These are phyloP conservation scores for Hyperoodon ampullatus DNA, from an alignment of 2,113 vertebrate species.

Conservation along the genomic window DNA sequence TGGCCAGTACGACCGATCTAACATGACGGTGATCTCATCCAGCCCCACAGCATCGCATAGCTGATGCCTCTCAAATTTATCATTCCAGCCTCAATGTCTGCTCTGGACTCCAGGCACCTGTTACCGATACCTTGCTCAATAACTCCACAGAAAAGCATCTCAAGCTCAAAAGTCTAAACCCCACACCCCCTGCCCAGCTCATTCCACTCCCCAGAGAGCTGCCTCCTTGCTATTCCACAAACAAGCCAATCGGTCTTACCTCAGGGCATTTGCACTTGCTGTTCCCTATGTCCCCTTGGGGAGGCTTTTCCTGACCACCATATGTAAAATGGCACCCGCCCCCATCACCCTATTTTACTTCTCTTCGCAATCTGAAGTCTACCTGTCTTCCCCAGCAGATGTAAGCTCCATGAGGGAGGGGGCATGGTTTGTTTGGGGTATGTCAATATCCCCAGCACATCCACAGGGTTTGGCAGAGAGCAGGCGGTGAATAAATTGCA, in stretches of 20 bases:
- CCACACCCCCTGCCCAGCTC: background rate
- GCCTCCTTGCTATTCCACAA: background rate
- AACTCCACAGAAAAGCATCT: background rate
- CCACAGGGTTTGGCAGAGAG: background rate
- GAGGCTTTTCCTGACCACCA: background rate
- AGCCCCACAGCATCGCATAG: background rate
- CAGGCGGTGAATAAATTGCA: background rate
- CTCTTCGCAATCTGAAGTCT: background rate
- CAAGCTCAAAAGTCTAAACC: background rate
- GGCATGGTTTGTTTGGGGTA: background rate
- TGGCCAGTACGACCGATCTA: background rate
- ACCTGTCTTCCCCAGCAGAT: background rate
- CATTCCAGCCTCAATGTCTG: background rate
- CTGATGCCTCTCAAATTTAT: background rate
- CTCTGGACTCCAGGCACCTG: background rate
- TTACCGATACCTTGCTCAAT: background rate
- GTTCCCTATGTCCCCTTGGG: fast-evolving
- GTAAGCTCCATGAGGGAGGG: background rate
- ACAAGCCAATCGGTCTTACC: background rate
- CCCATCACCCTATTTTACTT: background rate
- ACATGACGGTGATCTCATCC: background rate
- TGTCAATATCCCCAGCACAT: background rate
- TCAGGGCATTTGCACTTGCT: background rate
- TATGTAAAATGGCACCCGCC: background rate
- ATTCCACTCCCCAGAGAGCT: background rate